Percentiles rank a stretch among this genome's conserved stretches.
Conservation (phyloP, 2,113 vertebrate species). For the Rattus rattus region DNA sequence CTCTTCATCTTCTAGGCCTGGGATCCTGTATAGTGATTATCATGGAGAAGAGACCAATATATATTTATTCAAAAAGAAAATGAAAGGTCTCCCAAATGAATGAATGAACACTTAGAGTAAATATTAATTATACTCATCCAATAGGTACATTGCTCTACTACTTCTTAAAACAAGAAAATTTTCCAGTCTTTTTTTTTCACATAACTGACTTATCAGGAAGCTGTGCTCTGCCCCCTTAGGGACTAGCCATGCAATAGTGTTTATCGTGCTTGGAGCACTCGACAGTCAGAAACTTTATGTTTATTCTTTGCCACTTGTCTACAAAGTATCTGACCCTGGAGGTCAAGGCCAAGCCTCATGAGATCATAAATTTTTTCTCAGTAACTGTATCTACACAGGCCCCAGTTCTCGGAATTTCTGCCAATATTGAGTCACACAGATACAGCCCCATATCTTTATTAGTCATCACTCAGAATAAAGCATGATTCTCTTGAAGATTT, state of each 20-base stretch:
- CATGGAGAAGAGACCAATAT: background rate
- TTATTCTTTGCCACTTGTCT: slow-evolving; percentile 11
- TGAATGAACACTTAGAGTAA: background rate
- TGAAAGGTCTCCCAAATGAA: slow-evolving; percentile 16
- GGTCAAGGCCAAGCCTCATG: background rate
- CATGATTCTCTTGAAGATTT: background rate
- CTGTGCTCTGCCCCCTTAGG: background rate
- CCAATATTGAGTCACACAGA: background rate
- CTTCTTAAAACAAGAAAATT: slow-evolving; percentile 18
- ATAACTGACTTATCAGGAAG: background rate
- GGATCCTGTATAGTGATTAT: background rate
- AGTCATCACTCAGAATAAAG: background rate
- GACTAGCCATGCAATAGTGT: background rate
- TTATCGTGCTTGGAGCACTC: background rate
- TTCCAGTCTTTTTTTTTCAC: background rate
- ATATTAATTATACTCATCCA: background rate
- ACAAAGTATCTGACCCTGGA: slow-evolving; percentile 19
- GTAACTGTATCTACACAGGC: background rate
- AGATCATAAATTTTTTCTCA: background rate
- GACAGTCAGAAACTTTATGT: background rate
- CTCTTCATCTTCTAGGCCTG: background rate
- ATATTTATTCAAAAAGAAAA: slow-evolving; percentile 33
- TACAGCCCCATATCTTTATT: background rate
- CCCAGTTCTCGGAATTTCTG: background rate
- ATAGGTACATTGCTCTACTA: background rate